These are phyloP conservation scores for Thermophis baileyi DNA, from an alignment of 2,113 vertebrate genomes.

Conservation along the genomic window DNA sequence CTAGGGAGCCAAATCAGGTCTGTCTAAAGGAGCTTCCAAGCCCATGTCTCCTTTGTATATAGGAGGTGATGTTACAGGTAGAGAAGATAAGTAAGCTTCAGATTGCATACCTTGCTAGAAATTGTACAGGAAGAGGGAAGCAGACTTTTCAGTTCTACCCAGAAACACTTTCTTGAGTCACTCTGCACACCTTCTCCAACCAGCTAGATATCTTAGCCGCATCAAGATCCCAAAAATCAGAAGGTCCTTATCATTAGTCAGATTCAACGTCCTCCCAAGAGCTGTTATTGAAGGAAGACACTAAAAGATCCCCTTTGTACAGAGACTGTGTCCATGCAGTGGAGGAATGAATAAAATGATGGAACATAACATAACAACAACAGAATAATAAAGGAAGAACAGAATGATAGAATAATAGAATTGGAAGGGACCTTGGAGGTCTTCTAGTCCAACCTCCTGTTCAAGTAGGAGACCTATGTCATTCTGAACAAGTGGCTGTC, in stretches of 20 bases:
- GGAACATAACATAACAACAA: not conserved
- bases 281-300: not conserved
- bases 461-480: not conserved
- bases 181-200: not conserved
- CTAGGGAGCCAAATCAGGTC: not conserved
- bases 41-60: not conserved
- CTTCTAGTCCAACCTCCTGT: not conserved
- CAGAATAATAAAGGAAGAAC: not conserved
- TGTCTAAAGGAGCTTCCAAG: not conserved
- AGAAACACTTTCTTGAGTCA: not conserved
- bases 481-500: not conserved
- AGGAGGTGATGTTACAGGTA: too few species aligned
- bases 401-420: not conserved
- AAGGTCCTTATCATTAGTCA: not conserved
- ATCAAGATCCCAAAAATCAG: too few species aligned
- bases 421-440: not conserved
- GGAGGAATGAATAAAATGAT: not conserved
- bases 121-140: too few species aligned
- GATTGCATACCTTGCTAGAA: too few species aligned
- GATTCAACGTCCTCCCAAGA: not conserved
- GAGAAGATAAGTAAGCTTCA: too few species aligned
- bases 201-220: too few species aligned
- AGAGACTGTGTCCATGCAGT: not conserved
- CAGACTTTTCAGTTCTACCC: not conserved
- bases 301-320: too few species aligned